phyloP scores from a whole-genome alignment of 1,140 invertebrate species.

The Bicyclus anynana region DNA sequence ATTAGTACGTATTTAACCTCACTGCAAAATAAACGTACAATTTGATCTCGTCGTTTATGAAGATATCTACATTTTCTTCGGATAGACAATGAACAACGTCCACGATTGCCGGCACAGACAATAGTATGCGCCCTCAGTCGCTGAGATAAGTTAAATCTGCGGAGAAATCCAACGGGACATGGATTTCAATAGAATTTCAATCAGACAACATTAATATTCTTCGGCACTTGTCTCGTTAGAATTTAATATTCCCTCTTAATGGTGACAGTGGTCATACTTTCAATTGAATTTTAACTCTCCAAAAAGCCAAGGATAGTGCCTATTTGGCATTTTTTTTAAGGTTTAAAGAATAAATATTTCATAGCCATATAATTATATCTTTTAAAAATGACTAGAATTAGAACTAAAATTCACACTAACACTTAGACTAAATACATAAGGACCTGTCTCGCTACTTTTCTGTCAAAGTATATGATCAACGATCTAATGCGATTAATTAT shows the following conservation, averaged over 20 bases:
- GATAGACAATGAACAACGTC: conserved; percentile 62
- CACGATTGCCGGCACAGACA: conserved; percentile 43
- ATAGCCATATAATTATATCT: no score
- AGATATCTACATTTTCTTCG: conserved; percentile 33
- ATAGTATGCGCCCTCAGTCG: conserved; percentile 35
- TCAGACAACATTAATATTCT: conserved; percentile 11
- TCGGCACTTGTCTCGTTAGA: conserved; percentile 3
- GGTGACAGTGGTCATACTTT: no score
- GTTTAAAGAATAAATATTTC: no score
- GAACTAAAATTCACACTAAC: no score
- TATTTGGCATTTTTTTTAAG: no score
- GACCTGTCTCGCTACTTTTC: no score
- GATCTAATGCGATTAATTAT: no score
- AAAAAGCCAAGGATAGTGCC: neutral
- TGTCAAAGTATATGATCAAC: no score
- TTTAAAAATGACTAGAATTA: no score
- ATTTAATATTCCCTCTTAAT: neutral
- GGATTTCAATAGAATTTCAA: conserved; percentile 9
- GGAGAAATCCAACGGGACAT: conserved; percentile 23
- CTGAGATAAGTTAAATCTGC: conserved; percentile 33
- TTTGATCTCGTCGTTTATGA: conserved; percentile 1
- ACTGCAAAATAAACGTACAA: neutral
- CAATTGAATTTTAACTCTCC: neutral
- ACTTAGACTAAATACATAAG: no score
- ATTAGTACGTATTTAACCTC: neutral